Conservation (phyloP, 2,888 invertebrate genomes). For the Dryadula phaetusa region DNA sequence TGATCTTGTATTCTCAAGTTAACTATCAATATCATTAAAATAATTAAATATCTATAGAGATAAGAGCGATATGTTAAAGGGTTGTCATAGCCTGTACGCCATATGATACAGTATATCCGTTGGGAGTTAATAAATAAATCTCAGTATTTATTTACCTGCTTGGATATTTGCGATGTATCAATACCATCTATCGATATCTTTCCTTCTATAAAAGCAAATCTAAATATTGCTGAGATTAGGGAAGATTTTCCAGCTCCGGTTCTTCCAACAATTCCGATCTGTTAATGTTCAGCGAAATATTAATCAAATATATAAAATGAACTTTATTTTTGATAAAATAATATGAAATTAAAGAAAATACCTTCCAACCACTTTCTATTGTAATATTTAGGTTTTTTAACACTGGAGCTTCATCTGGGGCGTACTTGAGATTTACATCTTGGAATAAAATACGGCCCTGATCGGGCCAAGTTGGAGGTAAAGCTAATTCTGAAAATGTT, state of each 20-base stretch:
- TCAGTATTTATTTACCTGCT: constrained; percentile 64
- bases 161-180: constrained; percentile 82
- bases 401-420: constrained; percentile 85
- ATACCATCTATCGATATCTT: constrained; percentile 86
- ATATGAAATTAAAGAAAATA: constrained; percentile 42
- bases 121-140: neutral
- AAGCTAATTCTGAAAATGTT: constrained; percentile 69
- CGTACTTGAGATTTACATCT: constrained; percentile 86
- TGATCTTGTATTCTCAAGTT: too few species aligned
- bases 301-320: neutral
- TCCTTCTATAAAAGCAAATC: constrained; percentile 86
- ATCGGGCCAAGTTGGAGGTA: constrained; percentile 85
- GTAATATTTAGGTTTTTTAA: constrained; percentile 77
- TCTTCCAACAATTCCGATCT: constrained; percentile 89
- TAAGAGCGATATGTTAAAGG: too few species aligned
- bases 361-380: constrained; percentile 78
- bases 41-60: too few species aligned
- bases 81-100: too few species aligned
- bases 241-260: constrained; percentile 91
- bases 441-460: constrained; percentile 85
- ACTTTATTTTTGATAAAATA: neutral
- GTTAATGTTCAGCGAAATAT: constrained; percentile 33
- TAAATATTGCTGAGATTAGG: constrained; percentile 87
- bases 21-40: too few species aligned
- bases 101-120: constrained; percentile 2